A percentile compares a stretch with the other conserved stretches of the same genome.
phyloP scores from a whole-genome alignment of 2,797 vertebrate species.

The Myripristis murdjan region DNA sequence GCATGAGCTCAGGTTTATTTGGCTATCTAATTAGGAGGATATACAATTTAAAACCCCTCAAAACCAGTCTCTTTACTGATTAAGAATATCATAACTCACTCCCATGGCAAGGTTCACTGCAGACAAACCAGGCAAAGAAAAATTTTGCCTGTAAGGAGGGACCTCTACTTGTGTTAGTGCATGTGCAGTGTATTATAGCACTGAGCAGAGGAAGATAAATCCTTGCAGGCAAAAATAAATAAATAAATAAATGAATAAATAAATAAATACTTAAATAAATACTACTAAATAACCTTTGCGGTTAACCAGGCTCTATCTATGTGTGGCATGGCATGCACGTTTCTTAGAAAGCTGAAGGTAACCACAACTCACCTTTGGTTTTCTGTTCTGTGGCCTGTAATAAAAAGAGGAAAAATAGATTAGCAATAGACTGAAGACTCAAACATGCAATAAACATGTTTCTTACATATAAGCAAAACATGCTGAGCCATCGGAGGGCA shows the following conservation, averaged over 20 bases:
- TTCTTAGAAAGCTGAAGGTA: background rate
- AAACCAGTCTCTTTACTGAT: slow-evolving; percentile 12
- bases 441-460: background rate
- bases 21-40: slow-evolving; percentile 27
- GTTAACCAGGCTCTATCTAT: background rate
- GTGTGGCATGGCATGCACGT: background rate
- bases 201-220: background rate
- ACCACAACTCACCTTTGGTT: slow-evolving; percentile 96
- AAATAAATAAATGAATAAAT: too few species aligned
- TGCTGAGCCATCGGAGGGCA: background rate
- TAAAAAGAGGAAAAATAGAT: slow-evolving; percentile 73
- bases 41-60: slow-evolving; percentile 15
- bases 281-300: background rate
- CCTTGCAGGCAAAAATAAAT: background rate
- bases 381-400: slow-evolving; percentile 98
- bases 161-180: background rate
- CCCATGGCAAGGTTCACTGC: background rate
- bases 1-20: background rate
- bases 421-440: slow-evolving; percentile 14
- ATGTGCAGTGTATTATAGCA: background rate
- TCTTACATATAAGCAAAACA: background rate
- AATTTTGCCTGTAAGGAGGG: background rate
- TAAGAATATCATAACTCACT: slow-evolving; percentile 16
- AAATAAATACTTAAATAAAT: too few species aligned
- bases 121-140: background rate